Base-by-base conservation (phyloP, 2,113 vertebrate species). In the Ranitomeya imitator region DNA sequence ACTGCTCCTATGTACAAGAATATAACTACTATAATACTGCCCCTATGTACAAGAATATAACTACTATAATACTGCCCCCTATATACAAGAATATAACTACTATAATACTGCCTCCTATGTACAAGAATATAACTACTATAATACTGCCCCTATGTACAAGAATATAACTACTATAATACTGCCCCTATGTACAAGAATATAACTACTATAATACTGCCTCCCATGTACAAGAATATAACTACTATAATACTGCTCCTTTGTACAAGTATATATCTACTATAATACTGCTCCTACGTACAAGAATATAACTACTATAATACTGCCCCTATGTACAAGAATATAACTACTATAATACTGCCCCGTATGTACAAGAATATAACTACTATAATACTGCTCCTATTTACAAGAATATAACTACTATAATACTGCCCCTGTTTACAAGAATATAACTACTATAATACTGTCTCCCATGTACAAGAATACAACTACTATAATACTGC, bases 241-340 rank as follows among this genome's bases (percentile, higher is more conserved):
- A 69, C 67, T 69, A 69, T 69, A 69, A 69, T 69, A 69, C 67
- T 26, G 23, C 69, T 16, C 69, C 69, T 73, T 37, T 73, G 12
- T 73, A 73, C 69, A 69, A 26, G 67, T 31, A 69, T 69, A 69
- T 69, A 69, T 31, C 67, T 69, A 69, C 67, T 69, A 69, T 69
- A 69, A 69, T 69, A 69, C 67, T 69, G 65, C 65, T 11, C 18
- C 23, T 69, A 69, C 26, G 11, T 69, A 69, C n/a, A 71, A 73
- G 69, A 37, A 37, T 73, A 73, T 73, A 73, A 73, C 69, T 73
- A 73, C 69, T 73, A 73, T 73, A 73, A 73, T 73, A 73, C 69
- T 73, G 69, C 69, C 16, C 15, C 31, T 51, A 74, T 45, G 14
- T 74, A 10, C 71, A 74, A n/a, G n/a, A 31, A 31, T 31, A 31